Evolutionary conservation across 2,113 vertebrate genomes (phyloP).

Genomic region (Phalacrocorax brasilianus): DNA sequence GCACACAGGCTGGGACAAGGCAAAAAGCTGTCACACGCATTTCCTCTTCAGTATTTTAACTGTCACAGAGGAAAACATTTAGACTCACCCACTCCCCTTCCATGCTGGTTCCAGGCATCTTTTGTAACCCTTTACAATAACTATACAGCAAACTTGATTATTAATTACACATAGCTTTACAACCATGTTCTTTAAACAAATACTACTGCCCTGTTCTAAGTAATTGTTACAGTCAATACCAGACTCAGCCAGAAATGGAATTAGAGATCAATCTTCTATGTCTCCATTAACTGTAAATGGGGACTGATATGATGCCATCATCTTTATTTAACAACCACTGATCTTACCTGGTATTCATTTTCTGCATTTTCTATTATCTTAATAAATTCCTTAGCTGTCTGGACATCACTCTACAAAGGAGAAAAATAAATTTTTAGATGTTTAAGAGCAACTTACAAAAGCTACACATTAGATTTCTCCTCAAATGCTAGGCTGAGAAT

Average conservation of each 20-base stretch:
- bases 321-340: background rate
- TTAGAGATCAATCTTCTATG: background rate
- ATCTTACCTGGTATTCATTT: constrained; percentile 93
- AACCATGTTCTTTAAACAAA: background rate
- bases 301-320: background rate
- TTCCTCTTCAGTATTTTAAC: background rate
- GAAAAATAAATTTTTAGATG: background rate
- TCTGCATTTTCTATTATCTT: constrained; percentile 93
- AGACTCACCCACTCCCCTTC: background rate
- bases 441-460: background rate
- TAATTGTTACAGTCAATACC: background rate
- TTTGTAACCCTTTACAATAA: background rate
- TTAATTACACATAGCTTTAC: background rate
- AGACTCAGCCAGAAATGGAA: background rate
- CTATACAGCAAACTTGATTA: background rate
- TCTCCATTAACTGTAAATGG: background rate
- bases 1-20: background rate
- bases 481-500: background rate
- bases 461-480: background rate
- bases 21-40: background rate
- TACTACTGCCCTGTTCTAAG: background rate
- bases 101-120: background rate
- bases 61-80: background rate
- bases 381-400: constrained; percentile 94
- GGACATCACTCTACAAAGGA: constrained; percentile 81